Evolutionary conservation across 2,888 invertebrate species (phyloP), one percentile per base, ranked within the genome.

Genomic region (Heliconius charithonia): DNA sequence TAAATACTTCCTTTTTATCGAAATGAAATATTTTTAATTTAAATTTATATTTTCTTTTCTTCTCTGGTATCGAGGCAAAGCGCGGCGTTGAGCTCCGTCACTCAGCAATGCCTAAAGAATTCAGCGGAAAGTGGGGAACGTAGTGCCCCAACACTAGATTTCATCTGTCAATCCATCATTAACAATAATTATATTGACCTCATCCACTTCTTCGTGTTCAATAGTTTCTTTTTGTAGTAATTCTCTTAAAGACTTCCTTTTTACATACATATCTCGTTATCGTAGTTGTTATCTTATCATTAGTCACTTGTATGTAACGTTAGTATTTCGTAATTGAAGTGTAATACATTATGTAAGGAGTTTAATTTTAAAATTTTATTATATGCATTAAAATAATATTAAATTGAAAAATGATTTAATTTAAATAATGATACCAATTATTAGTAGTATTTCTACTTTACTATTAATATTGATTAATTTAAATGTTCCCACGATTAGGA

Each of bases 121-220:
- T 51, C 16, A 4, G 16, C 7, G 51, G 19, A 19, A 51, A 51
- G 19, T 19, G 7, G 1, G 51, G 51, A 19, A 51, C 16, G 51
- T 6, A 51, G 51, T 51, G 51, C 19, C 51, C 6, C 19, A 19
- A 7, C 51, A 51, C 51, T 51, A 51, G 19, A 0, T 7, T 51
- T 7, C 51, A 6, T 19, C 19, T 19, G 19, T 37, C 37, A 37
- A 37, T 37, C 37, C 37, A 37, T 22, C 91, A 93, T 93, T 93
- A 92, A 88, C 81, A 85, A 83, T 87, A 87, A 89, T 88, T 89
- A 88, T 88, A n/a, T 88, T 86, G 69, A 72, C 77, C 73, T 75
- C 77, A 71, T 87, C 83, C 83, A 83, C 82, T 83, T 79, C 82
- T 80, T 80, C 78, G 80, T 81, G 45, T 56, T 66, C 62, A 62